These are phyloP conservation scores for Habropoda laboriosa DNA, from an alignment of 1,140 invertebrate genomes.

Conservation along the genomic window DNA sequence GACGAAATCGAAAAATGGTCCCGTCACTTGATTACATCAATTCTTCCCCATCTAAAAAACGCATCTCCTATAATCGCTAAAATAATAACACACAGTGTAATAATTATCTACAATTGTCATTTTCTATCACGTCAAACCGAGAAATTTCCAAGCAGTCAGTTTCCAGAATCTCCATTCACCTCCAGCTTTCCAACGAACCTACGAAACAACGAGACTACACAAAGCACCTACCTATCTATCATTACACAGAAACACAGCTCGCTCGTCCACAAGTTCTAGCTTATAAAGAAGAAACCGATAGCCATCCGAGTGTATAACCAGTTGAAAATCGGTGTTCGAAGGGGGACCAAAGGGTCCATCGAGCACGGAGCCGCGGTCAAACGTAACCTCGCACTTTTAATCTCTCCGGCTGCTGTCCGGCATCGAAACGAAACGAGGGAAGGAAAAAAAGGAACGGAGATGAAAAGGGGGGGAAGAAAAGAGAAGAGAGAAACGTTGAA, in stretches of 20 bases:
- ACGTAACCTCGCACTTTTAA: background rate
- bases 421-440: background rate
- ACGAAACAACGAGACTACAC: too few species aligned
- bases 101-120: too few species aligned
- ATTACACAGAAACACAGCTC: background rate
- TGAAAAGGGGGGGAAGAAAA: too few species aligned
- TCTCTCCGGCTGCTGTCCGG: background rate
- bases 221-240: background rate
- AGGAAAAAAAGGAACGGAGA: too few species aligned
- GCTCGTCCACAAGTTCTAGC: background rate
- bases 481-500: background rate
- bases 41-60: too few species aligned
- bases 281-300: constrained; percentile 20
- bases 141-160: too few species aligned
- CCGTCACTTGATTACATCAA: too few species aligned
- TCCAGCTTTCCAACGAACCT: too few species aligned
- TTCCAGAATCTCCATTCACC: background rate
- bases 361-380: background rate
- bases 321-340: background rate
- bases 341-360: background rate
- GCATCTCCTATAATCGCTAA: too few species aligned
- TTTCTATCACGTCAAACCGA: too few species aligned
- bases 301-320: constrained; percentile 2
- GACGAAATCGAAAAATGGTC: too few species aligned
- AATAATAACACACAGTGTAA: too few species aligned